Evolutionary conservation across 2,797 vertebrate genomes (phyloP), one percentile per base, ranked within the genome.

Genomic region (Rousettus madagascariensis): DNA sequence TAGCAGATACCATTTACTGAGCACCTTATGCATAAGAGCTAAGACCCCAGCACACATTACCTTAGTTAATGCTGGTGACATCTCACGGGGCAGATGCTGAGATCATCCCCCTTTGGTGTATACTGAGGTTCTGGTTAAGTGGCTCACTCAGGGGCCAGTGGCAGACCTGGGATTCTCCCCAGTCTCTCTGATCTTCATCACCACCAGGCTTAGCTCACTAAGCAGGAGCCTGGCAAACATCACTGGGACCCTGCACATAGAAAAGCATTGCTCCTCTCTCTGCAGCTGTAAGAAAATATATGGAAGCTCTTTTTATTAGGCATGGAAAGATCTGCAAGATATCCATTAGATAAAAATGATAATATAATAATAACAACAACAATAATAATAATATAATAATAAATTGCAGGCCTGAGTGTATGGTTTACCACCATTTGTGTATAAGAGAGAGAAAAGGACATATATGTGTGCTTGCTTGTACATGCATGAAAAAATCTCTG

Each of bases 381-480:
- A 6, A 43, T 49, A 66, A 63, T 49, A 46, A 33, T 26, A 36
- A 63, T 24, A 4, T 36, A 51, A 53, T 9, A 26, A 30, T 38
- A 46, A 55, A 38, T 33, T 8, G n/a, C 26, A 43, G 24, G 43
- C 33, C 33, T 33, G 20, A 10, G 30, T 24, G 15, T 2, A 5
- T 8, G 10, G 10, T 2, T 2, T 9, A 12, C 6, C 33, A 12
- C 43, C n/a, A 4, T 22, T 0, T 28, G 65, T 5, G 65, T 22
- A 28, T 2, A 10, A 79, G 79, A 66, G 10, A 38, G n/a, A 19
- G 13, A 30, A 61, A 71, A 3, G 78, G 68, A 41, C 9, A 12
- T 11, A 1, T 0, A 0, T 0, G 1, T 5, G 5, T 8, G 3
- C 33, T 36, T 22, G 55, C 68, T 30, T 33, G 22, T 8, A 13